A percentile compares a stretch with the other conserved stretches of the same genome.
These are phyloP conservation scores for Mirounga angustirostris DNA, from an alignment of 2,113 vertebrate genomes.

Conservation along the genomic window DNA sequence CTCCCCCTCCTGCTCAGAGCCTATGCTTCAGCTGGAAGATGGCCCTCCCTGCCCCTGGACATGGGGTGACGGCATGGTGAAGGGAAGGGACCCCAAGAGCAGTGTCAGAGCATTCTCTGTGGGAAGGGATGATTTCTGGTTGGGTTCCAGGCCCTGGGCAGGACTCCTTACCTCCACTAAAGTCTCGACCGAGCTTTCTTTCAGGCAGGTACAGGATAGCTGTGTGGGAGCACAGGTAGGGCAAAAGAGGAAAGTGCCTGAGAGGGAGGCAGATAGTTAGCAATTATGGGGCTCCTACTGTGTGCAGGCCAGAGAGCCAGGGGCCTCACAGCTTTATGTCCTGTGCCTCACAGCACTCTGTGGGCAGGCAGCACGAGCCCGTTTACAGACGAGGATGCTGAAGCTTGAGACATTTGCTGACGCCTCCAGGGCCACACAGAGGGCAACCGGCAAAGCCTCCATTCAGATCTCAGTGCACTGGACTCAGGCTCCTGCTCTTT, in stretches of 20 bases:
- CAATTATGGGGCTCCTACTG: neutral
- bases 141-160: neutral
- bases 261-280: neutral
- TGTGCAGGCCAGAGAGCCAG: neutral
- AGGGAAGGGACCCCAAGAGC: neutral
- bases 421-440: neutral
- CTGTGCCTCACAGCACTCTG: too few species aligned
- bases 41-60: neutral
- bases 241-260: neutral
- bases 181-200: neutral
- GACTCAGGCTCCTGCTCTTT: neutral
- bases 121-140: neutral
- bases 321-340: neutral
- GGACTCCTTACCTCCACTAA: neutral
- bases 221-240: neutral
- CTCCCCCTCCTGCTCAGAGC: neutral
- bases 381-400: neutral
- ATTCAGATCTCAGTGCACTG: neutral
- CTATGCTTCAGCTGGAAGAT: neutral
- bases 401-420: neutral
- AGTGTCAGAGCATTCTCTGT: neutral
- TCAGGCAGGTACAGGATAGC: neutral
- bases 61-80: accelerated
- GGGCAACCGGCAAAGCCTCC: neutral
- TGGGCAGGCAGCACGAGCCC: neutral